phyloP scores from a whole-genome alignment of 2,888 invertebrate species.

The Eustalomyia histrio region DNA sequence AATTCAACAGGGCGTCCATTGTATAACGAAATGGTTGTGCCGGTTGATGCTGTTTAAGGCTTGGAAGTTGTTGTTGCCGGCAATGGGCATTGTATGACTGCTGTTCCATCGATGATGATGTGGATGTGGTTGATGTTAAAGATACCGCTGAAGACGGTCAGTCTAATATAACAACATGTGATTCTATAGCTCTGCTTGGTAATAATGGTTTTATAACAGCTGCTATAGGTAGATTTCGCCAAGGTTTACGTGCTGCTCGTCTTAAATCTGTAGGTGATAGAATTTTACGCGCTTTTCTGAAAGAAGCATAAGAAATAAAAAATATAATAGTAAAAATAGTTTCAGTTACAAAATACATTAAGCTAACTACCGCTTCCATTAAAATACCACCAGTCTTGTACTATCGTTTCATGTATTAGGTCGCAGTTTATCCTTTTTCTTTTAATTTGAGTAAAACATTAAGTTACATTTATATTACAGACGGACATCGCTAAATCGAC shows the following conservation, averaged over 20 bases:
- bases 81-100: constrained; percentile 58
- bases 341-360: no score
- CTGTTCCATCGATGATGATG: constrained; percentile 58
- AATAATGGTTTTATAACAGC: constrained; percentile 67
- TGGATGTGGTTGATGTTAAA: constrained; percentile 65
- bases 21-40: constrained; percentile 82
- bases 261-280: constrained; percentile 89
- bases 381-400: no score
- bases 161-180: constrained; percentile 87
- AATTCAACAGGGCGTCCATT: constrained; percentile 84
- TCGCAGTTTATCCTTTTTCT: no score
- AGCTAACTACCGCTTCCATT: no score
- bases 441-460: no score
- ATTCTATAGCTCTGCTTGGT: constrained; percentile 80
- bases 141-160: constrained; percentile 81
- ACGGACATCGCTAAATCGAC: no score
- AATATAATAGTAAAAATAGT: not conserved
- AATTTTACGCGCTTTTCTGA: constrained; percentile 90
- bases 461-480: no score
- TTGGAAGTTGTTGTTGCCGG: constrained; percentile 62
- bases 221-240: constrained; percentile 82
- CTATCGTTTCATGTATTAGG: no score
- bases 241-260: constrained; percentile 92
- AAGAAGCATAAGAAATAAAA: constrained; percentile 16
- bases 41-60: constrained; percentile 59